Conservation (phyloP, 2,113 vertebrate species). For the Oxyura jamaicensis region DNA sequence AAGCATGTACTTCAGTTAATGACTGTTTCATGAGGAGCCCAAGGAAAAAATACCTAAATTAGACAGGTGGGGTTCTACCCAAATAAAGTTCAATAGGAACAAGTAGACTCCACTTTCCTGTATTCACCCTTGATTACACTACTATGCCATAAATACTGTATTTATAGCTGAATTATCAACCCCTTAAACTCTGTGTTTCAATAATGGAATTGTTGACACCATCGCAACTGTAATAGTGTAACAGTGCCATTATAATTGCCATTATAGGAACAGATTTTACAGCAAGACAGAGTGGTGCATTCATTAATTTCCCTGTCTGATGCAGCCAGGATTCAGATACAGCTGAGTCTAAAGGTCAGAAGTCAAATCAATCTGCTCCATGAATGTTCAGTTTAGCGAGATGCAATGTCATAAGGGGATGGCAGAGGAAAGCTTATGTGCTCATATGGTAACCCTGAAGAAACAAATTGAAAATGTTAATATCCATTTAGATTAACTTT, state of each 20-base stretch:
- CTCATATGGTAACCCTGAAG: conserved; percentile 62
- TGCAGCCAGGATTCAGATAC: conserved; percentile 47
- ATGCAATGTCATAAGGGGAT: conserved; percentile 30
- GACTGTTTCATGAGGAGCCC: not conserved
- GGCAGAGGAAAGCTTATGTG: not conserved
- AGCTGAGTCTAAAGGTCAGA: conserved; percentile 67
- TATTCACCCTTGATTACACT: not conserved
- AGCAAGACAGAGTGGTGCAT: not conserved
- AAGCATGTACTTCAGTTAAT: not conserved
- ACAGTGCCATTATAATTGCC: conserved; percentile 52
- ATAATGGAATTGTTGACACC: conserved; percentile 42
- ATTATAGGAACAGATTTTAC: conserved; percentile 16
- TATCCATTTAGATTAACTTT: conserved; percentile 66
- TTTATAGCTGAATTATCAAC: conserved; percentile 28
- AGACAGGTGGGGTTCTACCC: not conserved
- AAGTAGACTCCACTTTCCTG: not conserved
- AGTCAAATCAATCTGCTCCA: conserved; percentile 36
- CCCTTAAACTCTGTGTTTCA: conserved; percentile 40
- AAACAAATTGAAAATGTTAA: conserved; percentile 66
- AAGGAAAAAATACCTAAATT: not conserved
- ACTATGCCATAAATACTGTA: not conserved
- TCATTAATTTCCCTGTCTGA: conserved; percentile 66
- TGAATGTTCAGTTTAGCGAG: conserved; percentile 6
- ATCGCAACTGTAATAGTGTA: not conserved
- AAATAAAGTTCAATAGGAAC: not conserved